Base-by-base conservation (phyloP, 2,113 vertebrate genomes). In the Ancistrus triradiatus region DNA sequence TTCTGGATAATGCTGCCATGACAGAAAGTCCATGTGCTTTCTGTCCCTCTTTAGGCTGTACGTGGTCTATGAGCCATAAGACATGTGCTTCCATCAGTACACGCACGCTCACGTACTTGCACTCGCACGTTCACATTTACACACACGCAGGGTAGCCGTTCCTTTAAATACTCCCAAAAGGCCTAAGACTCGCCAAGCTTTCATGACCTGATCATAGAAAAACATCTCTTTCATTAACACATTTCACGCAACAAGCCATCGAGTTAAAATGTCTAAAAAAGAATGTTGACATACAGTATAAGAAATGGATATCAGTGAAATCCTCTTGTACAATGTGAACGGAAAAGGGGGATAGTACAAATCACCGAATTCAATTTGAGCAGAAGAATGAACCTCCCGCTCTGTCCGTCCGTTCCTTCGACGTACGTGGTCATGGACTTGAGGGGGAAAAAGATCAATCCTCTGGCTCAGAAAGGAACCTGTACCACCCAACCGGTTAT, bases 241-340 rank as follows among this genome's bases (percentile, higher is more conserved):
- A 25, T 66, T 68, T 63, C 48, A 63, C 18, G 15, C 33, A 63
- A 70, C 63, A 73, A 72, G 63, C 59, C 46, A 59, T 61, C 52
- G 11, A 35, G 56, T 65, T 49, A 53, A 61, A 71, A 64, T 24
- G 40, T 43, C 52, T 58, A 49, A 63, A 44, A 57, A 50, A 70
- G 42, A 50, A 35, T 58, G 63, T 35, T 42, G 66, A 49, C 43
- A 53, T 9, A 57, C 49, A 55, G 42, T 50, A 59, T 59, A 57
- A 48, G 44, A 63, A 66, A 74, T 66, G 53, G 38, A 49, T 46
- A 73, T 51, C 66, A 76, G 37, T 64, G 63, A 72, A 71, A 74
- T 65, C 66, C 28, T 56, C 42, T 48, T 22, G 28, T 22, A 28
- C 43, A 22, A 60, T 24, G 13, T 19, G 46, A 61, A 64, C 0